Base-by-base conservation (phyloP, 2,113 vertebrate genomes). In the Cynocephalus volans region DNA sequence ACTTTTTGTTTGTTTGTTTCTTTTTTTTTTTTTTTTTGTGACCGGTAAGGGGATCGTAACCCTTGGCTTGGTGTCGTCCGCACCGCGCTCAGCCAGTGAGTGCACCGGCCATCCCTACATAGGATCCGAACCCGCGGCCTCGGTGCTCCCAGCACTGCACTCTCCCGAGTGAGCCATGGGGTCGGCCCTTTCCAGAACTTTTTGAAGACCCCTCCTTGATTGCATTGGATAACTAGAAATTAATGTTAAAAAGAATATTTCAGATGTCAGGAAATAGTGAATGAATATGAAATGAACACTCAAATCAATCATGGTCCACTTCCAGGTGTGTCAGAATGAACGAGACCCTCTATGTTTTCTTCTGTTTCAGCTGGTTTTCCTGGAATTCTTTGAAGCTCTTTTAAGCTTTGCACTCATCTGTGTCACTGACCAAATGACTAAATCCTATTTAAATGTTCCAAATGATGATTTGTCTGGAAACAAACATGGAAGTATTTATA, bases 321-420 rank as follows among this genome's bases (percentile, higher is more conserved):
- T n/a, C 0, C 8, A 17, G 11, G 45, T 23, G 13, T 17, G 17
- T 15, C 12, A 73, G 86, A 89, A 69, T 56, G 1, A 93, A 28
- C 21, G 48, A 89, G 88, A 33, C 58, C 31, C 41, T 31, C 45
- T 50, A 1, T 41, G 15, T 45, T 73, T 88, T 80, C 41, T 97
- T 98, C 54, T 64, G 5, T 84, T 98, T 64, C 97, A 99, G 99
- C 96, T 99, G 72, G 99, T 99, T 4, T 99, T 99, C 98, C 99
- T 99, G 93, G 99, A 99, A 87, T 99, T 99, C 98, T 99, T 99
- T 45, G 99, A 99, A 97, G 99, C 99, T 19, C 98, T 99, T n/a
- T 96, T 99, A n/a, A 98, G 98, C 15, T 99, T 99, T 56, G 99
- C 99, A 0, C 89, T 99, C 62, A 82, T 99, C 18, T 99, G 97